Evolutionary conservation across 2,797 vertebrate genomes (phyloP).

Genomic region (Pangasius mekongensis): DNA sequence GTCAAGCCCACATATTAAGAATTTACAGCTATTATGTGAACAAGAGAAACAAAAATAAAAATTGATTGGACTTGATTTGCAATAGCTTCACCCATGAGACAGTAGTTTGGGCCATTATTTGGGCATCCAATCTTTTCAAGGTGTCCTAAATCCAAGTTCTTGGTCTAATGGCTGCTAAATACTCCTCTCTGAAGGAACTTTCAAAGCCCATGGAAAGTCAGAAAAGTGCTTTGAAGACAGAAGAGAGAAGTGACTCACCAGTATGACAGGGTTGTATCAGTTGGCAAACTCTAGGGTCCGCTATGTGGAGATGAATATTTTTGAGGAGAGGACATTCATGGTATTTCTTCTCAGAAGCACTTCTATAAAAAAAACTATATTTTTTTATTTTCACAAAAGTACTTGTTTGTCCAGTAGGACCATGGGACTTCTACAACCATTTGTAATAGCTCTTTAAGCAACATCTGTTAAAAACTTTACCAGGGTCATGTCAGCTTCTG

Average conservation of each 20-base stretch:
- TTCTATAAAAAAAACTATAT: too few species aligned
- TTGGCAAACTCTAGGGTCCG: not conserved
- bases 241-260: not conserved
- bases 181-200: not conserved
- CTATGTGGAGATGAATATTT: not conserved
- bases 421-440: not conserved
- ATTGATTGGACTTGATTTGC: not conserved
- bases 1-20: too few species aligned
- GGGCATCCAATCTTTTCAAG: not conserved
- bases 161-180: not conserved
- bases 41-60: not conserved
- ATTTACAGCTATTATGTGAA: too few species aligned
- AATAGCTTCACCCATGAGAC: not conserved
- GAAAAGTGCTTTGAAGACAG: not conserved
- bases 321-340: not conserved
- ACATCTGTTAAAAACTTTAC: conserved; percentile 24
- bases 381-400: not conserved
- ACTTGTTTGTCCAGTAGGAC: not conserved
- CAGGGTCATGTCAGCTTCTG: not conserved
- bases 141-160: not conserved
- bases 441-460: not conserved
- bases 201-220: not conserved
- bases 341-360: not conserved
- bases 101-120: not conserved
- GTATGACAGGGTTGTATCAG: not conserved